Evolutionary conservation across 2,797 vertebrate species (phyloP), one percentile per base, ranked within the genome.

Genomic region (Lophius americanus): DNA sequence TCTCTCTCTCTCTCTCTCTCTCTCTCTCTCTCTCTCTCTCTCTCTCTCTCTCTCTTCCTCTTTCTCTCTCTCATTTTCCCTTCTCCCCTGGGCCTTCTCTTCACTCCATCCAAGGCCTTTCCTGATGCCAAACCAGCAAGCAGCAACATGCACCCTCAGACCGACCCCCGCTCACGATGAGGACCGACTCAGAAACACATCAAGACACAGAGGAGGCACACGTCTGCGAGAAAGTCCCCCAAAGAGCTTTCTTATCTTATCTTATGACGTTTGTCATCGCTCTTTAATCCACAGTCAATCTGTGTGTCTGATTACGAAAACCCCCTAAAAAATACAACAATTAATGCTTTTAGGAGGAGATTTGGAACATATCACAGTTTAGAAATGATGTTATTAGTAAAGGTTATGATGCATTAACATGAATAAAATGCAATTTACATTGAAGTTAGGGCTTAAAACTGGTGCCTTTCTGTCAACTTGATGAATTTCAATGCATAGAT

Each of bases 231-330:
- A 87, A 88, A 84, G 79, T 88, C 82, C 86, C 23, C 76, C 75
- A 74, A 87, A 90, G 81, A 73, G 79, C 81, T 85, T 85, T 71
- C 85, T 88, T 91, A 91, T 91, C 89, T 91, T 88, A 92, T 92
- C 89, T 91, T 88, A 92, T 92, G 91, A 56, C 64, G 56, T 59
- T 79, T 92, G 89, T 93, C 87, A 89, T 92, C 83, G 68, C 88
- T 89, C 83, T 91, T 85, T 93, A 85, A 76, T 83, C 78, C 81
- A 63, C 57, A 84, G 87, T 70, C 75, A 65, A 60, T 79, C 71
- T 63, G 68, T 64, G 87, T 84, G 76, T 89, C 74, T 78, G 70
- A 82, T 64, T 55, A 32, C 60, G 38, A 70, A 61, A 63, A 72
- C 80, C 73, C 68, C 51, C 43, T 33, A 68, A 59, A 75, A 65